These are phyloP conservation scores for Lerista edwardsae DNA, from an alignment of 2,797 vertebrate species.

Conservation along the genomic window DNA sequence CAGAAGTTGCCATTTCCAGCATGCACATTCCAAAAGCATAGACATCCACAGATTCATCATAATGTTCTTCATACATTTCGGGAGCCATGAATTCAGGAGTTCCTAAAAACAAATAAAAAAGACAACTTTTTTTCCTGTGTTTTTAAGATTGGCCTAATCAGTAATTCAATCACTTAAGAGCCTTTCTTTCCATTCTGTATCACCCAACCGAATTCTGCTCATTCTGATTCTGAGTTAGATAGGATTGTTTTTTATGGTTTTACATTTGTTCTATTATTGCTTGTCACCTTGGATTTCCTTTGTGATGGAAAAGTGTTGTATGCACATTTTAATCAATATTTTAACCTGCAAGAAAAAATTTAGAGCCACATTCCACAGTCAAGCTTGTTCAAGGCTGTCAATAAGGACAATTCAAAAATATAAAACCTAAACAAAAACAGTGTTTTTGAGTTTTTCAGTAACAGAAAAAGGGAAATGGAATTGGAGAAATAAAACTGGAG, in stretches of 20 bases:
- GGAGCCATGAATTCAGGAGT: slow-evolving; percentile 85
- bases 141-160: neutral
- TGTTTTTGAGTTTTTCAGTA: neutral
- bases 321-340: too few species aligned
- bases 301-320: too few species aligned
- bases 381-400: too few species aligned
- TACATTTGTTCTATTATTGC: neutral
- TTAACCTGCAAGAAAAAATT: too few species aligned
- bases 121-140: neutral
- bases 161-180: neutral
- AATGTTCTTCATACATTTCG: slow-evolving; percentile 98
- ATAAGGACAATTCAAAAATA: too few species aligned
- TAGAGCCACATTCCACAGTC: too few species aligned
- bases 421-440: too few species aligned
- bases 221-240: neutral
- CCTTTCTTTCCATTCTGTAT: neutral
- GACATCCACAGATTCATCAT: slow-evolving; percentile 96
- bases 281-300: neutral
- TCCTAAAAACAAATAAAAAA: slow-evolving; percentile 56
- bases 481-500: neutral
- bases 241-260: neutral
- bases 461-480: neutral
- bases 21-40: slow-evolving; percentile 99
- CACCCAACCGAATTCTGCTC: neutral
- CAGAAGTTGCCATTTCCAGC: slow-evolving; percentile 97